Evolutionary conservation across 2,888 invertebrate genomes (phyloP).

Genomic region (Nysson spinosus): DNA sequence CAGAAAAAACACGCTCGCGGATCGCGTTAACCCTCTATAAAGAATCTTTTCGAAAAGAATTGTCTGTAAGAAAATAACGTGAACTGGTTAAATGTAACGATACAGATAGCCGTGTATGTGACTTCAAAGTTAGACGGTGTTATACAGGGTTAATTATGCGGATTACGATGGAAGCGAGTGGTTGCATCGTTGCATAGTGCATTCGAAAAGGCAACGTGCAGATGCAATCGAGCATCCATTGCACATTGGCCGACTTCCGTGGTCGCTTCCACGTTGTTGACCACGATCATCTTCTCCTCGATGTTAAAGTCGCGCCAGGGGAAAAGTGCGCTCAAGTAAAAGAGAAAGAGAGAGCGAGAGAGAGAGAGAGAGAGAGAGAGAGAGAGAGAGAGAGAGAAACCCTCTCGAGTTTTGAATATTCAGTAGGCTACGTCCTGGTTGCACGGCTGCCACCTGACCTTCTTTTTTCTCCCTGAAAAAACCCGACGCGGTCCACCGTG

Average conservation of each 20-base stretch:
- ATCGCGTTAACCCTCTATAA: too few species aligned
- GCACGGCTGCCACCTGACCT: constrained; percentile 62
- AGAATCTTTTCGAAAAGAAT: too few species aligned
- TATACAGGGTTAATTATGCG: too few species aligned
- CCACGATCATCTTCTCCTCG: constrained; percentile 54
- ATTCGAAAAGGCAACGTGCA: constrained; percentile 30
- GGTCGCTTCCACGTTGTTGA: constrained; percentile 55
- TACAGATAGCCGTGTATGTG: too few species aligned
- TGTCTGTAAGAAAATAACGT: too few species aligned
- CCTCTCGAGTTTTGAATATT: constrained; percentile 72
- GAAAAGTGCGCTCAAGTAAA: constrained; percentile 32
- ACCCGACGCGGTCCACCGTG: constrained; percentile 38
- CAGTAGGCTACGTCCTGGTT: constrained; percentile 66
- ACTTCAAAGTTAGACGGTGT: too few species aligned
- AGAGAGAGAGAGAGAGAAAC: constrained; percentile 57
- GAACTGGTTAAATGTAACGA: too few species aligned
- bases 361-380: constrained; percentile 31
- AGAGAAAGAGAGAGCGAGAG: constrained; percentile 29
- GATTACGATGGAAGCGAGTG: too few species aligned
- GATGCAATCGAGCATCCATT: constrained; percentile 30
- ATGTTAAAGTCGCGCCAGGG: constrained; percentile 7
- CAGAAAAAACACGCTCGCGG: too few species aligned
- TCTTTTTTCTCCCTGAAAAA: constrained; percentile 51
- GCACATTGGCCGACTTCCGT: constrained; percentile 49
- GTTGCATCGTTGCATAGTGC: too few species aligned